phyloP scores from a whole-genome alignment of 2,797 vertebrate species.

The Lagodon rhomboides region DNA sequence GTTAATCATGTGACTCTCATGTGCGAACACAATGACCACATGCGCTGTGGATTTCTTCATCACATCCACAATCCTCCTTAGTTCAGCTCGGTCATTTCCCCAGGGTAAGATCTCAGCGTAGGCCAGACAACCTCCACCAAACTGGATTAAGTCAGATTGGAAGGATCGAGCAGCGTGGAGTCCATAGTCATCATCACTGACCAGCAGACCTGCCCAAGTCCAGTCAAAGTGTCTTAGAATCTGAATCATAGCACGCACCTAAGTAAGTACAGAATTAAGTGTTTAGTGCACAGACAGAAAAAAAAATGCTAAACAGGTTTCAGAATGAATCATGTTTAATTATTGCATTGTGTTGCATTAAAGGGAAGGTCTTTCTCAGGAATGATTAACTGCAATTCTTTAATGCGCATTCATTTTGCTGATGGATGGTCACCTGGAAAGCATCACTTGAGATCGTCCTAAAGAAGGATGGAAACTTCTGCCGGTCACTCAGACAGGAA shows the following conservation, averaged over 20 bases:
- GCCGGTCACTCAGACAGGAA: conserved; percentile 49
- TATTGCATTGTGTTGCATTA: too few species aligned
- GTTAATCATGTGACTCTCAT: conserved; percentile 50
- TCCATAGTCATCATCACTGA: conserved; percentile 81
- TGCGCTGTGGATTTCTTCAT: conserved; percentile 65
- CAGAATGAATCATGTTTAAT: background rate
- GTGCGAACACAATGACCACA: conserved; percentile 67
- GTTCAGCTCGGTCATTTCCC: conserved; percentile 49
- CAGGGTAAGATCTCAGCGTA: conserved; percentile 74
- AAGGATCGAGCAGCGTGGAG: conserved; percentile 71
- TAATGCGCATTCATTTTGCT: background rate
- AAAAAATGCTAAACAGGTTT: background rate
- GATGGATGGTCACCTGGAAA: conserved; percentile 65
- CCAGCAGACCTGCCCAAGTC: conserved; percentile 80
- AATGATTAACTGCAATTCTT: background rate
- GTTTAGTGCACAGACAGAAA: background rate
- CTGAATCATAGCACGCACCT: conserved; percentile 74
- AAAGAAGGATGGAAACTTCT: conserved; percentile 48
- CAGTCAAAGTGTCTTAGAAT: conserved; percentile 76
- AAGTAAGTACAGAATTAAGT: background rate
- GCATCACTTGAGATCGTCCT: conserved; percentile 79
- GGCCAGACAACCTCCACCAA: conserved; percentile 67
- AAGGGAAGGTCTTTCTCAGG: background rate
- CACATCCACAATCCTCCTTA: conserved; percentile 54
- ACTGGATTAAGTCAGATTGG: conserved; percentile 41